Evolutionary conservation across 35 echinoderm and acorn worm genomes (phyloP), one percentile per base, ranked within the genome.

Genomic region (Strongylocentrotus purpuratus): DNA sequence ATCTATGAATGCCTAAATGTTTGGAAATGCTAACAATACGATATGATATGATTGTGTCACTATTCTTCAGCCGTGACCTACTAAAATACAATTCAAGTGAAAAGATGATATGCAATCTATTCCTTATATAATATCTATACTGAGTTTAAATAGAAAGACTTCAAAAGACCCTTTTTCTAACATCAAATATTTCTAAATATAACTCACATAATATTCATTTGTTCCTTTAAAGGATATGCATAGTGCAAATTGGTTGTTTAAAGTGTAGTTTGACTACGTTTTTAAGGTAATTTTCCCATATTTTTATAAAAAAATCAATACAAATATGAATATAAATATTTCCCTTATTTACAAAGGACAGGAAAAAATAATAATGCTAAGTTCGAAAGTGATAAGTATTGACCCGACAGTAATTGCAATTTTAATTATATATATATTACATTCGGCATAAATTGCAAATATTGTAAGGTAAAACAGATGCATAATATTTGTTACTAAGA

Each of bases 251-350:
- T 45, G 33, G 85, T 86, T 46, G 3, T 89, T 33, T 45, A 89
- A 89, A 45, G 45, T 89, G 87, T 46, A 89, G 87, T 89, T 89
- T 89, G 87, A 89, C 87, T 89, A 89, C 87, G 41, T 89, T 89
- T 31, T 89, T 78, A 78, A 6, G 65, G 20, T 78, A 7, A 14
- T 78, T 78, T 89, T 89, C 15, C 45, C 12, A 89, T 89, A 89
- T 89, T 89, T 89, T 89, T 20, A 28, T 89, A 46, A 45, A 89
- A 89, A 89, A 89, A 89, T 33, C 25, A 89, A 89, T 89, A 89
- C 87, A 89, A 89, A 89, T 89, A 31, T 89, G 87, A 89, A 89
- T 89, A 89, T 89, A 89, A 45, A 33, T 78, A 78, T 78, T 78
- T 78, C 0, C 25, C 45, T 15, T 89, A 89, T 89, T 89, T 89